A percentile compares a stretch with the other conserved stretches of the same genome.
These are phyloP conservation scores for Puffinus mauretanicus DNA, from an alignment of 2,113 vertebrate species.

Conservation along the genomic window DNA sequence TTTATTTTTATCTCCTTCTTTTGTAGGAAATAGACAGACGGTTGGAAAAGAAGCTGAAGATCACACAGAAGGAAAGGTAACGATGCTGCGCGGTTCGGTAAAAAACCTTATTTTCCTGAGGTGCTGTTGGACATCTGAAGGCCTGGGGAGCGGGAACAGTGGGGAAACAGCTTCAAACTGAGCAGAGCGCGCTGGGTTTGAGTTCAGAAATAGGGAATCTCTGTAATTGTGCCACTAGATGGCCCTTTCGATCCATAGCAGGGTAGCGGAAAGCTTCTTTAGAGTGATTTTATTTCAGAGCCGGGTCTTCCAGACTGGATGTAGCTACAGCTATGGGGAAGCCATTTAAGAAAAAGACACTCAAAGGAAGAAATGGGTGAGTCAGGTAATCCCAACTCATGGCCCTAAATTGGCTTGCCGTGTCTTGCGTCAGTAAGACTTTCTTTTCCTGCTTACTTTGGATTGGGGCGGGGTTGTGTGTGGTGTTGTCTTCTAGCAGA, in stretches of 20 bases:
- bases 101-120: not conserved
- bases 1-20: slow-evolving; percentile 38
- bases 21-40: slow-evolving; percentile 95
- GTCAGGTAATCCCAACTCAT: not conserved
- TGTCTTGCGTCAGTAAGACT: not conserved
- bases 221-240: not conserved
- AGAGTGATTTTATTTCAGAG: not conserved
- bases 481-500: not conserved
- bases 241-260: not conserved
- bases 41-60: slow-evolving; percentile 93
- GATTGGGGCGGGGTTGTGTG: not conserved
- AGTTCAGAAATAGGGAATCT: not conserved
- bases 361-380: not conserved
- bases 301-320: not conserved
- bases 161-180: not conserved
- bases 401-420: not conserved
- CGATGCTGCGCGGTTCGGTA: not conserved
- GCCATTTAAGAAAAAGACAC: not conserved
- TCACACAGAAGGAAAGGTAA: slow-evolving; percentile 94
- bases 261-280: not conserved
- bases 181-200: accelerated
- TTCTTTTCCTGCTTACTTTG: not conserved
- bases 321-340: not conserved
- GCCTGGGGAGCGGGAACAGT: not conserved
- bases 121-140: not conserved